A percentile compares a stretch with the other conserved stretches of the same genome.
Evolutionary conservation across 2,113 vertebrate genomes (phyloP).

Genomic region (Drymodes brunneopygia): DNA sequence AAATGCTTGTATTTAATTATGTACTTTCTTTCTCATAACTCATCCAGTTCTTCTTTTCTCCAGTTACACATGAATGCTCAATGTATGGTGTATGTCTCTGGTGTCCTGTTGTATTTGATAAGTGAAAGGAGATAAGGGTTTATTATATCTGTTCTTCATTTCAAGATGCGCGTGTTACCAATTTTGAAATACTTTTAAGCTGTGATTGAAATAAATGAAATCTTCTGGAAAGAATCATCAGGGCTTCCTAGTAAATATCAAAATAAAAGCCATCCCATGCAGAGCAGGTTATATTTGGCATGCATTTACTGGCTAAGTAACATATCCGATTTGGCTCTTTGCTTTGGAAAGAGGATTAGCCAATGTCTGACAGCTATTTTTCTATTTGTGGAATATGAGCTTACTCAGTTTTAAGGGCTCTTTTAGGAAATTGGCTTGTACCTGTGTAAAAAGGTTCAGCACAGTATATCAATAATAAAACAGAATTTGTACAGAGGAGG

Average conservation of each 20-base stretch:
- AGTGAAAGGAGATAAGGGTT: slow-evolving; percentile 44
- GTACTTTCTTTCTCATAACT: slow-evolving; percentile 4
- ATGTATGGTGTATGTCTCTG: neutral
- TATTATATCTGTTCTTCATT: neutral
- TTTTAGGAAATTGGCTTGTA: slow-evolving; percentile 28
- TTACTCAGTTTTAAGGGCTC: neutral
- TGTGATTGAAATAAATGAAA: neutral
- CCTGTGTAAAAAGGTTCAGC: neutral
- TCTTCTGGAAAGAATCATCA: slow-evolving; percentile 21
- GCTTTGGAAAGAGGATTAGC: slow-evolving; percentile 26
- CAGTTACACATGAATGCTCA: slow-evolving; percentile 4
- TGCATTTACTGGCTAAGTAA: neutral
- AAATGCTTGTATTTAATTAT: slow-evolving; percentile 4
- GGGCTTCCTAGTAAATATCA: slow-evolving; percentile 8
- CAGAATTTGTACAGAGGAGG: neutral
- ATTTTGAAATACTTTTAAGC: neutral
- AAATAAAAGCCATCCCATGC: slow-evolving; percentile 32
- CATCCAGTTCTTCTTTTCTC: neutral
- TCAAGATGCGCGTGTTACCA: neutral
- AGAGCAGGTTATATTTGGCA: slow-evolving; percentile 36
- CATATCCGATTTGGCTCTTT: slow-evolving; percentile 27
- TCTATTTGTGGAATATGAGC: slow-evolving; percentile 26
- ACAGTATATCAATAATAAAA: neutral
- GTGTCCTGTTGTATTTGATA: slow-evolving; percentile 17
- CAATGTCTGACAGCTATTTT: slow-evolving; percentile 30